Evolutionary conservation across 1,140 invertebrate species (phyloP).

Genomic region (Rhopalosiphum maidis): DNA sequence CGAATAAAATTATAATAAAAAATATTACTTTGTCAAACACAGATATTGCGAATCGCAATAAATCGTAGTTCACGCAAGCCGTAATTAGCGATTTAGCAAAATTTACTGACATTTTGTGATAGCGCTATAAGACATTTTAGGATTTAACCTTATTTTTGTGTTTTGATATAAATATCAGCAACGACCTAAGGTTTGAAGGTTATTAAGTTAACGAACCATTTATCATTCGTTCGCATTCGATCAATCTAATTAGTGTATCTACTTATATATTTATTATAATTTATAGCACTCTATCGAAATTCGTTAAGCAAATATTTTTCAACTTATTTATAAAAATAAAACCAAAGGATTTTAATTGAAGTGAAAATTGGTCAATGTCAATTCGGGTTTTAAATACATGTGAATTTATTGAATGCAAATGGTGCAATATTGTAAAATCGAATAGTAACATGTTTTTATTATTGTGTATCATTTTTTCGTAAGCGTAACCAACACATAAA

Average conservation of each 20-base stretch:
- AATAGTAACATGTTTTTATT: not conserved
- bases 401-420: not conserved
- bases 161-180: slow-evolving; percentile 28
- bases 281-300: not conserved
- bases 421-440: not conserved
- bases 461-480: no score
- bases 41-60: not conserved
- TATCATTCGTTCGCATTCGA: slow-evolving; percentile 6
- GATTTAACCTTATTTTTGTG: slow-evolving; percentile 1
- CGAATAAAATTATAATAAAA: not conserved
- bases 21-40: not conserved
- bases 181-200: slow-evolving; percentile 48
- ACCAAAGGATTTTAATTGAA: not conserved
- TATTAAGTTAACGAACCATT: slow-evolving; percentile 41
- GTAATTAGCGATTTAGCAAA: not conserved
- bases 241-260: slow-evolving; percentile 36
- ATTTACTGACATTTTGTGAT: not conserved
- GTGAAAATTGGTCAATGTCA: not conserved
- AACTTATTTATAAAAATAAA: not conserved
- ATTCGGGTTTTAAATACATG: not conserved
- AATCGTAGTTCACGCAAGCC: not conserved
- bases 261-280: not conserved
- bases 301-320: not conserved
- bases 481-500: not conserved
- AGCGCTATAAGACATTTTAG: not conserved